Evolutionary conservation across 2,797 vertebrate genomes (phyloP), one percentile per base, ranked within the genome.

Genomic region (Dendrocincla tyrannina): DNA sequence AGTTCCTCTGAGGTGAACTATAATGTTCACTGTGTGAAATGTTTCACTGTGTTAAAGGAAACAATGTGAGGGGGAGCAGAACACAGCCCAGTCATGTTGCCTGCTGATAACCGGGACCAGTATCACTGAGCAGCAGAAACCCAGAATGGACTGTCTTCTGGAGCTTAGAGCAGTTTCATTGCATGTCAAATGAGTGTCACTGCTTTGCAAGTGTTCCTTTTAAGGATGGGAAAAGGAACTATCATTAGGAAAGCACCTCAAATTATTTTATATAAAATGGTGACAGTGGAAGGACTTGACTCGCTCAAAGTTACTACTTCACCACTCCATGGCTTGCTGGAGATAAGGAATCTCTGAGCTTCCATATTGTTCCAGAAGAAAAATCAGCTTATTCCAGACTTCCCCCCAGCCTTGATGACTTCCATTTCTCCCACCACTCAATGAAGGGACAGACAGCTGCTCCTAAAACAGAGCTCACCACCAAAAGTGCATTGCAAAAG

Each of bases 301-400:
- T 93, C 78, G 25, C 25, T 73, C 30, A 53, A 72, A 4, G 4
- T 33, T 49, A 46, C 41, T 79, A 19, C 39, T 83, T 30, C 2
- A 50, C 58, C 66, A 60, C n/a, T 52, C 56, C 1, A 24, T 78
- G 82, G 42, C 25, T 13, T 64, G 60, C 35, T 66, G 10, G 11
- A 92, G 94, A 93, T 94, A 96, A 94, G 78, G 73, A 84, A 62
- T 68, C 56, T 91, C 79, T 80, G 62, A 83, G 30, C 41, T 72
- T 62, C 85, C 72, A 62, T 25, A n/a, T 12, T 82, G 62, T 46
- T 76, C 58, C 59, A 89, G 74, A 77, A 70, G 69, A 91, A 93
- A 92, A 91, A 97, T 97, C 97, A 32, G 72, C 80, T 67, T 58
- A 49, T 32, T 90, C 62, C 96, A 97, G 90, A 90, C 96, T 96